Evolutionary conservation across 2,797 vertebrate species (phyloP).

Genomic region (Pseudopleuronectes americanus): DNA sequence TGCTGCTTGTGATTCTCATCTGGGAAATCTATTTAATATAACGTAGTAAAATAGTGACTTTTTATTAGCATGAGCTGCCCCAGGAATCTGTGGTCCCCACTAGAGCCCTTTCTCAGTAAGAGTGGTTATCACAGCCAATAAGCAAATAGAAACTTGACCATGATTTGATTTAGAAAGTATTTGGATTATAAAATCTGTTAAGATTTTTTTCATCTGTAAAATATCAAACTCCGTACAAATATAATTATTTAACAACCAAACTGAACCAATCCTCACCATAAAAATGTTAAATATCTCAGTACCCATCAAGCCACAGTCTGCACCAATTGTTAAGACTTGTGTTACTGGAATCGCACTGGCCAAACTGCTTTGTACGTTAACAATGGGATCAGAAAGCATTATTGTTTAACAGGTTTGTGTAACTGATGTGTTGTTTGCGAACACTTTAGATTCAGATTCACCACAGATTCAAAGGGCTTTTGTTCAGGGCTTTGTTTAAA

Average conservation of each 20-base stretch:
- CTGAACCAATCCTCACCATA: not conserved
- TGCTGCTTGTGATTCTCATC: constrained; percentile 9
- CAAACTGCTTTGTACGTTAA: constrained; percentile 2
- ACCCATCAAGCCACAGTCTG: too few species aligned
- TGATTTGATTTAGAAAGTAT: not conserved
- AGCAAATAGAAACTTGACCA: not conserved
- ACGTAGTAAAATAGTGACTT: not conserved
- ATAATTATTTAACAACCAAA: too few species aligned
- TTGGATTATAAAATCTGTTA: too few species aligned
- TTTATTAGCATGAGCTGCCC: constrained; percentile 21
- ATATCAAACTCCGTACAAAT: not conserved
- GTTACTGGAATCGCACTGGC: not conserved
- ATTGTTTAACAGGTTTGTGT: not conserved
- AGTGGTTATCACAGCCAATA: not conserved
- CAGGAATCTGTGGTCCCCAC: constrained; percentile 24
- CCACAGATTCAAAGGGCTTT: constrained; percentile 20
- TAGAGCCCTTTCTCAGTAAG: not conserved
- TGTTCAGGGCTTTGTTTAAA: constrained; percentile 13
- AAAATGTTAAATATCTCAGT: too few species aligned
- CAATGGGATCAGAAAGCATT: constrained; percentile 1
- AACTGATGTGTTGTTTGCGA: constrained; percentile 5
- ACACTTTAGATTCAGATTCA: constrained; percentile 16
- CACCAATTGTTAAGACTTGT: not conserved
- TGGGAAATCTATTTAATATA: constrained; percentile 6
- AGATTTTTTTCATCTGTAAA: not conserved